Percentiles rank a stretch among this genome's conserved stretches.
These are phyloP conservation scores for Neodiprion pinetum DNA, from an alignment of 1,140 invertebrate genomes.

Conservation along the genomic window DNA sequence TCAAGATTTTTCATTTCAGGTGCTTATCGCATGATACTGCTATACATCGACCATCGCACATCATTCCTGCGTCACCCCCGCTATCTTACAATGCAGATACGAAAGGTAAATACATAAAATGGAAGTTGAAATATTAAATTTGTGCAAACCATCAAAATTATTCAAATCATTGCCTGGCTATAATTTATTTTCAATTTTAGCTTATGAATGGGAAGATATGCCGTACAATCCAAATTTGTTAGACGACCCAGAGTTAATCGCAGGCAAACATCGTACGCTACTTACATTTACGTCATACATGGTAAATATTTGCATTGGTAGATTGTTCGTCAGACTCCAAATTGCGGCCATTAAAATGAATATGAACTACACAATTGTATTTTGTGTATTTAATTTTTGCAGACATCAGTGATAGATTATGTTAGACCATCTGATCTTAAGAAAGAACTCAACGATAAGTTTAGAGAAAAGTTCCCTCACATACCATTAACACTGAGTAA, in stretches of 20 bases:
- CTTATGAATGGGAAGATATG: conserved; percentile 60
- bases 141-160: neutral
- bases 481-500: conserved; percentile 97
- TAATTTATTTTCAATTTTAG: conserved; percentile 40
- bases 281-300: conserved; percentile 96
- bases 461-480: conserved; percentile 93
- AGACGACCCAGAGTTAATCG: conserved; percentile 94
- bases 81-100: conserved; percentile 62
- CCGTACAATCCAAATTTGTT: conserved; percentile 88
- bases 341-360: conserved; percentile 6
- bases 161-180: conserved; percentile 14
- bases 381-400: conserved; percentile 37
- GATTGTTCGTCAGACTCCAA: neutral
- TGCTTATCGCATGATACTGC: conserved; percentile 79
- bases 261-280: conserved; percentile 92
- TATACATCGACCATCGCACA: conserved; percentile 64
- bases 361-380: conserved; percentile 10
- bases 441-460: conserved; percentile 97
- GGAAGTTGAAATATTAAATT: conserved; percentile 19
- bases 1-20: conserved; percentile 60
- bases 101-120: conserved; percentile 52
- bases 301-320: conserved; percentile 58
- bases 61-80: conserved; percentile 68
- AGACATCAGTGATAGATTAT: conserved; percentile 96
- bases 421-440: conserved; percentile 96